These are phyloP conservation scores for Sphaerophoria rueppellii DNA, from an alignment of 2,888 invertebrate species.

Conservation along the genomic window DNA sequence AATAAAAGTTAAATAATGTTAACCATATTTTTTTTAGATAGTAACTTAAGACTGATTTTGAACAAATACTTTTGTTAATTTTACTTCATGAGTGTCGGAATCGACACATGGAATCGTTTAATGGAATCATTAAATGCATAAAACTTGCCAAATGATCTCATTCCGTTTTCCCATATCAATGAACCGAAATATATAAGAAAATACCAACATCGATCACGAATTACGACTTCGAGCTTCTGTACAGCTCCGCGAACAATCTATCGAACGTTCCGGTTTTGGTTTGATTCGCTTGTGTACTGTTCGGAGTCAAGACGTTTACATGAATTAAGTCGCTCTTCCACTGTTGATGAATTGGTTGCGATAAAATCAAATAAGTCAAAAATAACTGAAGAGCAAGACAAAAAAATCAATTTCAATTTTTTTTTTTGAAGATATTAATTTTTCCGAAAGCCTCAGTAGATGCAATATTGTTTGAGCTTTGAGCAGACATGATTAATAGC, in stretches of 20 bases:
- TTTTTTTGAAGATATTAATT: slow-evolving; percentile 20
- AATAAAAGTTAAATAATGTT: too few species aligned
- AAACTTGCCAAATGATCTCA: slow-evolving; percentile 3
- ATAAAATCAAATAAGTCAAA: slow-evolving; percentile 53
- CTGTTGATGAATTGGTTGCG: slow-evolving; percentile 67
- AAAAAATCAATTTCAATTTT: slow-evolving; percentile 13
- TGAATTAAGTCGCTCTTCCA: slow-evolving; percentile 28
- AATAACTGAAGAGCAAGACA: not conserved
- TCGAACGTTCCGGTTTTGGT: slow-evolving; percentile 33
- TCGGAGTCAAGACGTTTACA: slow-evolving; percentile 28
- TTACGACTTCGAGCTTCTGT: slow-evolving; percentile 57
- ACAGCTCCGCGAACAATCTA: slow-evolving; percentile 64
- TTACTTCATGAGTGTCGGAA: too few species aligned
- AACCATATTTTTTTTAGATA: too few species aligned
- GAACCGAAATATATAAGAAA: slow-evolving; percentile 42
- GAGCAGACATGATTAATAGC: slow-evolving; percentile 66
- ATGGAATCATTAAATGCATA: too few species aligned
- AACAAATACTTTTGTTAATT: too few species aligned
- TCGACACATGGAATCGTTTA: too few species aligned
- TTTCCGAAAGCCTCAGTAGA: slow-evolving; percentile 40
- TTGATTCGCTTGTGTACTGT: slow-evolving; percentile 20
- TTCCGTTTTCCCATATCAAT: not conserved
- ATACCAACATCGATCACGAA: slow-evolving; percentile 60
- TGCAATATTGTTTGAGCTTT: slow-evolving; percentile 38
- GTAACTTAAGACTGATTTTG: too few species aligned